Conservation (phyloP, 2,888 invertebrate genomes). For the Drosophila acutilabella region DNA sequence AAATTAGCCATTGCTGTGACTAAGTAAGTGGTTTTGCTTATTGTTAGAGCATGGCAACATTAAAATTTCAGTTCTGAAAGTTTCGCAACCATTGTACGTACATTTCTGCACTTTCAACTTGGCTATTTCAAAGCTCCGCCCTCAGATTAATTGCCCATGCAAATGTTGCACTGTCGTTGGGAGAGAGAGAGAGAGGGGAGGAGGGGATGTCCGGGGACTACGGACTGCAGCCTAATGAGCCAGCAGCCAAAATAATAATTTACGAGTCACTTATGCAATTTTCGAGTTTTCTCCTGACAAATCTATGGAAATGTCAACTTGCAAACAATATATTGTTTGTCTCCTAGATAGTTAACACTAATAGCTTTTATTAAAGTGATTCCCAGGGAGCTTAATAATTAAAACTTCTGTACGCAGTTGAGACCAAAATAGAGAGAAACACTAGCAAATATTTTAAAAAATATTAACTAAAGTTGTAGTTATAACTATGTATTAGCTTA, state of each 20-base stretch:
- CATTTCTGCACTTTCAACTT: constrained; percentile 44
- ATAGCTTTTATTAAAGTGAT: neutral
- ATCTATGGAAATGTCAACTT: constrained; percentile 19
- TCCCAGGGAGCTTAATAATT: neutral
- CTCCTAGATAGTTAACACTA: constrained; percentile 1
- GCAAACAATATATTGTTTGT: constrained; percentile 8
- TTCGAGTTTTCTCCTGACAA: constrained; percentile 22
- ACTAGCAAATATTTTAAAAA: too few species aligned
- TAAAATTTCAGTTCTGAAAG: constrained; percentile 66
- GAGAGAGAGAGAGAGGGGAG: neutral
- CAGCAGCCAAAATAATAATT: constrained; percentile 23
- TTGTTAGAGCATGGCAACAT: constrained; percentile 70
- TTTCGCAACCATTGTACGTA: constrained; percentile 34
- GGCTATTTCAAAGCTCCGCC: constrained; percentile 25
- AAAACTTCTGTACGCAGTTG: neutral
- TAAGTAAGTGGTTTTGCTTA: constrained; percentile 77
- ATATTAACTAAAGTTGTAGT: neutral
- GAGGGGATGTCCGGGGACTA: neutral
- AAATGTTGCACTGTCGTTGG: constrained; percentile 31
- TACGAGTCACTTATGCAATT: constrained; percentile 8
- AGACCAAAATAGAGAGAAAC: too few species aligned
- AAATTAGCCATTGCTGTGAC: constrained; percentile 73
- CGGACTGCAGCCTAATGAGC: constrained; percentile 24
- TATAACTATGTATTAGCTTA: neutral
- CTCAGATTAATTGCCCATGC: constrained; percentile 77